phyloP scores from a whole-genome alignment of 1,140 invertebrate genomes.

The Drosophila biarmipes region DNA sequence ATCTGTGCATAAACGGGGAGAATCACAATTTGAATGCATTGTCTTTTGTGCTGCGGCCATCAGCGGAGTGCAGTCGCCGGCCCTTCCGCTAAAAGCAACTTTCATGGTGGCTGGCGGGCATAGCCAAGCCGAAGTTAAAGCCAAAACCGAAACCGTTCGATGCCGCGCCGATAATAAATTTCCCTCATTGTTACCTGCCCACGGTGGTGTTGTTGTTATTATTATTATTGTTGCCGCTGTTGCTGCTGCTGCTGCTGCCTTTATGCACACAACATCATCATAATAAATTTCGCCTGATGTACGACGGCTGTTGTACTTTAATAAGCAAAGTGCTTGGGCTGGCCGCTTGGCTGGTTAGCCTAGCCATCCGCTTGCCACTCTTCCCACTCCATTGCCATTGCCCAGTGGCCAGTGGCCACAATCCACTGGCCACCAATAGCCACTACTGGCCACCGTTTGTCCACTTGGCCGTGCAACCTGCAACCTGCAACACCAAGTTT shows the following conservation, averaged over 20 bases:
- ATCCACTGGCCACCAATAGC: slow-evolving; percentile 32
- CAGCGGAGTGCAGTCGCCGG: slow-evolving; percentile 51
- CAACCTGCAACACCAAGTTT: slow-evolving; percentile 38
- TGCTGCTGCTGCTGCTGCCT: slow-evolving; percentile 13
- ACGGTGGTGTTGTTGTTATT: slow-evolving; percentile 28
- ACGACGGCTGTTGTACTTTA: slow-evolving; percentile 73
- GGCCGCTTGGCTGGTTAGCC: slow-evolving; percentile 61
- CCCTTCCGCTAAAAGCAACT: slow-evolving; percentile 72
- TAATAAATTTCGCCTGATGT: slow-evolving; percentile 81
- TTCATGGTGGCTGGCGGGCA: slow-evolving; percentile 55
- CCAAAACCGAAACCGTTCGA: slow-evolving; percentile 74
- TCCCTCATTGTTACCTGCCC: slow-evolving; percentile 74
- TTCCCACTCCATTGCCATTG: neutral
- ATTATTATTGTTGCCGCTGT: slow-evolving; percentile 23
- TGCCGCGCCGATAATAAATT: slow-evolving; percentile 80
- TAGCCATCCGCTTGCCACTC: slow-evolving; percentile 44
- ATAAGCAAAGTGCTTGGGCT: slow-evolving; percentile 80
- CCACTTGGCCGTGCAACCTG: slow-evolving; percentile 72
- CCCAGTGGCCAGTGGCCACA: slow-evolving; percentile 42
- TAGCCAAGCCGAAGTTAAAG: slow-evolving; percentile 29
- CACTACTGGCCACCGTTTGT: slow-evolving; percentile 58
- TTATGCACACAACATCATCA: slow-evolving; percentile 78
- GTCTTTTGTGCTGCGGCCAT: slow-evolving; percentile 46
- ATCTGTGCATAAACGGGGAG: slow-evolving; percentile 30
- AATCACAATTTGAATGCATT: slow-evolving; percentile 73